Base-by-base conservation (phyloP, 2,888 invertebrate species). In the Thyatira batis region DNA sequence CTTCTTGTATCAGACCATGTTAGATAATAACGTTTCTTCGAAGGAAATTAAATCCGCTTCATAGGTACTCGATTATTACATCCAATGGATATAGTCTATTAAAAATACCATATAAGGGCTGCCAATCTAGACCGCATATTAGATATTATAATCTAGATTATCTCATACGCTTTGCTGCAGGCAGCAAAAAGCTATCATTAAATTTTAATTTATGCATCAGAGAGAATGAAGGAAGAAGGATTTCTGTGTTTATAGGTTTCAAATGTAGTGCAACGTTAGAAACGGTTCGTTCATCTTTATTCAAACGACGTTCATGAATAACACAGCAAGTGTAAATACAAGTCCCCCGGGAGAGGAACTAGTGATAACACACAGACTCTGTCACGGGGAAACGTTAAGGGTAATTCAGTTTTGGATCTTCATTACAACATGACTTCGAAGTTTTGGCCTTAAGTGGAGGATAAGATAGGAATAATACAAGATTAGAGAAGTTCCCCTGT, bases 231-330 rank as follows among this genome's bases (percentile, higher is more conserved):
- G 54, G 60, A 63, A 59, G 62, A 65, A 60, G 68, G 67, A 53
- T 58, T 51, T 70, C 60, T 55, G 63, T 55, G 63, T 63, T 66
- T 70, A 74, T 78, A 77, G 69, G 67, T 72, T 76, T 78, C 61
- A 69, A 76, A 78, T 78, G 73, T 73, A 76, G 76, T 73, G 72
- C 70, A 68, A 64, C 67, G 68, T 72, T 69, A 72, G 63, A 60
- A 63, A 72, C 57, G 63, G 59, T 71, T 84, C 75, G 71, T 84
- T 87, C 87, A 89, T 89, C 86, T 87, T 86, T 89, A 90, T 89
- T 89, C 89, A 89, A 79, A 80, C 71, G 60, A 63, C 69, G 73
- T 82, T 85, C 87, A 89, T 89, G 88, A 89, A 90, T 89, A 87
- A 86, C 82, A 81, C 83, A 86, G 82, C 71, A 74, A 71, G 74